Base-by-base conservation (phyloP, 2,113 vertebrate genomes). In the Corvus cornix region DNA sequence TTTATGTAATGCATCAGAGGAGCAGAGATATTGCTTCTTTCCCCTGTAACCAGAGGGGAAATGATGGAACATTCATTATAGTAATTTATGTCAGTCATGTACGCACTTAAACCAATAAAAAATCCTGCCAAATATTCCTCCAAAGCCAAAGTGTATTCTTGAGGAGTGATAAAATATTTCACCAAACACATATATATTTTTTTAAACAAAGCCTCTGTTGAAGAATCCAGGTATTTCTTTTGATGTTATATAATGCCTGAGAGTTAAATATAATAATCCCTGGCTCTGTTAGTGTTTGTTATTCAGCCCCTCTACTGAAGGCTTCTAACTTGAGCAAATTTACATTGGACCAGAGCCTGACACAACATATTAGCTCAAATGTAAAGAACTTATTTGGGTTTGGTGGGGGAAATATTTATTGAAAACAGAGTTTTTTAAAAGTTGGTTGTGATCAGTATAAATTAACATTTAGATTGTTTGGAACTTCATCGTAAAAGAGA, bases 91-190 rank as follows among this genome's bases (percentile, higher is more conserved):
- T 60, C 62, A 75, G 35, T 48, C 43, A 2, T 70, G 31, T 69
- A 87, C 4, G 11, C 44, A 55, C 94, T 92, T 72, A 93, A 95
- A 82, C 21, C 41, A 64, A 51, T 90, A 51, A 96, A 96, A 96
- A 66, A 60, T 16, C 26, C 52, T 92, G 89, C 73, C 83, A 96
- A 95, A 68, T 85, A 87, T 59, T 94, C 24, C 19, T 87, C 46
- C 39, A 72, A 87, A 88, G 11, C 14, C 69, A 70, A 91, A 73
- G 18, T 62, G 19, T 48, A 23, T 24, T 92, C 44, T 60, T 51
- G 19, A 72, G 10, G 16, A 84, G 43, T 52, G 63, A 86, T 78
- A 84, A 80, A 93, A 84, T n/a, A 33, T 46, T 67, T 35, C 13
- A 46, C 14, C 66, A 51, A 87, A 87, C 7, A 37, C 8, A 58